Evolutionary conservation across 2,797 vertebrate genomes (phyloP).

Genomic region (Melanotaenia parkinsoni): DNA sequence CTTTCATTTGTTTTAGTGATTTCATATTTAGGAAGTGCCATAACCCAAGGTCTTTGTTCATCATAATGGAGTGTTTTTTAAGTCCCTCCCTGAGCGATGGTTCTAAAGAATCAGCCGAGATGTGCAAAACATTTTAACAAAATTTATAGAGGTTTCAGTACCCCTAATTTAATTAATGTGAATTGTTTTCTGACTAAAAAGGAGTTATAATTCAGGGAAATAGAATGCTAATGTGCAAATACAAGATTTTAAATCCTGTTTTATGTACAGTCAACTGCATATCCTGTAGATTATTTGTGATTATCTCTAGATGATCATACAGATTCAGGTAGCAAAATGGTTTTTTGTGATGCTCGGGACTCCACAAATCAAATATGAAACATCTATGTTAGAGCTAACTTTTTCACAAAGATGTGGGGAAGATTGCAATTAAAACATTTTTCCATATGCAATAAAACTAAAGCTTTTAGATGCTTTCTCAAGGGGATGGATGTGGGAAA

Average conservation of each 20-base stretch:
- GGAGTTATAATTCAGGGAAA: neutral
- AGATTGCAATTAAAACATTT: too few relatives aligned
- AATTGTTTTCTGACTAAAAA: too few relatives aligned
- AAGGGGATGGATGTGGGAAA: too few relatives aligned
- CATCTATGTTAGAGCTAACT: neutral
- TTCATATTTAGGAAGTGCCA: conserved; percentile 26
- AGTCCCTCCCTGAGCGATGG: conserved; percentile 35
- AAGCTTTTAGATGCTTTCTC: too few relatives aligned
- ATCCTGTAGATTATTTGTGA: neutral
- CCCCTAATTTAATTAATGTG: neutral
- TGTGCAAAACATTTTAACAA: conserved; percentile 10
- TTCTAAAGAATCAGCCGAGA: conserved; percentile 13
- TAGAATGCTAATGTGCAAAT: neutral
- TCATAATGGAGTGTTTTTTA: conserved; percentile 40
- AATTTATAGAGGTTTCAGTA: neutral
- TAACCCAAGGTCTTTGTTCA: conserved; percentile 24
- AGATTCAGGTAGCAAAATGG: neutral
- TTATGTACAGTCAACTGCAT: neutral
- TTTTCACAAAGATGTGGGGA: too few relatives aligned
- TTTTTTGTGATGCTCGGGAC: neutral
- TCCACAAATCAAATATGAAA: neutral
- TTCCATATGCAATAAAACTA: too few relatives aligned
- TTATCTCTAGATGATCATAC: neutral
- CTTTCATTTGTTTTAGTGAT: conserved; percentile 44
- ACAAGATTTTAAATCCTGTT: neutral